Percentiles rank a stretch among this genome's conserved stretches.
These are phyloP conservation scores for Apostichopus californicus DNA, from an alignment of 35 echinoderm and acorn worm species.

Conservation along the genomic window DNA sequence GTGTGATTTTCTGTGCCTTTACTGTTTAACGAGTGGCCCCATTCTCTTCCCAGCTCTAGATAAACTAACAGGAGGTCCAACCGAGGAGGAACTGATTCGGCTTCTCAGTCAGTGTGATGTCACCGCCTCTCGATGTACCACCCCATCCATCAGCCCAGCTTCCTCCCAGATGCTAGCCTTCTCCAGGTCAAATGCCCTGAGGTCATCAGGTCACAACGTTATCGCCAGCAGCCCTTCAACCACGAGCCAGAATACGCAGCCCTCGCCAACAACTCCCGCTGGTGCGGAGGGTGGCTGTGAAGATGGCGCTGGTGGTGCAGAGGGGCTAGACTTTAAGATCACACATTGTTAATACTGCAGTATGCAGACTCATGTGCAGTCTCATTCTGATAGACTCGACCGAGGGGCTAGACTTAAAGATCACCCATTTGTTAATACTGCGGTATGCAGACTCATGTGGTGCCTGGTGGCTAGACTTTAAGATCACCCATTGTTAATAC, in stretches of 20 bases:
- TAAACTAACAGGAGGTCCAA: conserved; percentile 63
- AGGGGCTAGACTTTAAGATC: conserved; percentile 58
- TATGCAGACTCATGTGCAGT: too few species aligned
- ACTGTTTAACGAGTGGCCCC: too few species aligned
- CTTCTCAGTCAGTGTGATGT: conserved; percentile 89
- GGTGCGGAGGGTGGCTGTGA: conserved; percentile 85
- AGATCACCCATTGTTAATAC: too few species aligned
- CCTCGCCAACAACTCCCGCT: neutral
- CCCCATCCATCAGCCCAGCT: conserved; percentile 96
- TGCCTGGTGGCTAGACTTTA: too few species aligned
- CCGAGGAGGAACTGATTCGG: conserved; percentile 88
- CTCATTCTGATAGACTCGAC: too few species aligned
- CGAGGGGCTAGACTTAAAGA: too few species aligned
- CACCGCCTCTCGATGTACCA: conserved; percentile 90
- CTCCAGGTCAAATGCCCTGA: conserved; percentile 68
- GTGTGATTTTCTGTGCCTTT: too few species aligned
- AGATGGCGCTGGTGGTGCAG: conserved; percentile 28
- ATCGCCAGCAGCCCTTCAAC: conserved; percentile 66
- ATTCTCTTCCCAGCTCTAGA: conserved; percentile 37
- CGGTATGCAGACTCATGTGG: too few species aligned
- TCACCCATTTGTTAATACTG: too few species aligned
- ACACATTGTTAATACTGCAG: conserved; percentile 71
- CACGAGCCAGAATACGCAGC: conserved; percentile 27
- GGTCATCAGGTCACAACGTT: conserved; percentile 72
- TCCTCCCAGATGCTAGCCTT: conserved; percentile 68